Evolutionary conservation across 64 coral and sea anemone genomes (phyloP).

Genomic region (Exaiptasia diaphana): DNA sequence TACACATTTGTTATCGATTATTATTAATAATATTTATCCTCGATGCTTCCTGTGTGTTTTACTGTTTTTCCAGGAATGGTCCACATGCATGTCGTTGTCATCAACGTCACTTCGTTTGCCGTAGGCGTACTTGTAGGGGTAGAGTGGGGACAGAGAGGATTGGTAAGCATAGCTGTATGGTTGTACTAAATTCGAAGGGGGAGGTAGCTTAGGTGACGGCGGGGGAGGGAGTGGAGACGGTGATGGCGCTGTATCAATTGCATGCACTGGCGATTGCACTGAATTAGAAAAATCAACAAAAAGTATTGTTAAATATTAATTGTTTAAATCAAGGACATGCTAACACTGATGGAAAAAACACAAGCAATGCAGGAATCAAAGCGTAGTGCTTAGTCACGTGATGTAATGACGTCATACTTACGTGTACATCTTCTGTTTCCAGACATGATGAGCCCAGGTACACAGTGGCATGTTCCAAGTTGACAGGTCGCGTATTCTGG

Average conservation of each 20-base stretch:
- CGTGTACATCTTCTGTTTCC: slow-evolving; percentile 56
- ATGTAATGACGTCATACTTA: too few species aligned
- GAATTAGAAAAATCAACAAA: too few species aligned
- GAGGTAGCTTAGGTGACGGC: too few species aligned
- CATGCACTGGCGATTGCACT: too few species aligned
- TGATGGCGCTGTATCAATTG: too few species aligned
- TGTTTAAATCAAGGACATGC: too few species aligned
- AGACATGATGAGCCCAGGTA: slow-evolving; percentile 77
- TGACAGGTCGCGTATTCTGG: slow-evolving; percentile 60
- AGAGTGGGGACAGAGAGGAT: neutral
- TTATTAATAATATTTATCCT: neutral
- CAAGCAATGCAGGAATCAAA: too few species aligned
- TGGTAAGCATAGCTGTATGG: neutral
- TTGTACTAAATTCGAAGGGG: too few species aligned
- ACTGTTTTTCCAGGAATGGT: neutral
- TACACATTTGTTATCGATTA: neutral
- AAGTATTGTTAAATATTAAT: too few species aligned
- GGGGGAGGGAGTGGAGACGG: too few species aligned
- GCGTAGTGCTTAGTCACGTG: too few species aligned
- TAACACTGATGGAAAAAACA: too few species aligned
- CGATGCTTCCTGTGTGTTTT: neutral
- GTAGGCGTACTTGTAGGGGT: neutral
- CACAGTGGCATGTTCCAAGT: slow-evolving; percentile 61
- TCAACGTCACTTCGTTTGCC: neutral
- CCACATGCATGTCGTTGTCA: neutral